Evolutionary conservation across 2,797 vertebrate species (phyloP), one percentile per base, ranked within the genome.

Genomic region (Urocyon cinereoargenteus): DNA sequence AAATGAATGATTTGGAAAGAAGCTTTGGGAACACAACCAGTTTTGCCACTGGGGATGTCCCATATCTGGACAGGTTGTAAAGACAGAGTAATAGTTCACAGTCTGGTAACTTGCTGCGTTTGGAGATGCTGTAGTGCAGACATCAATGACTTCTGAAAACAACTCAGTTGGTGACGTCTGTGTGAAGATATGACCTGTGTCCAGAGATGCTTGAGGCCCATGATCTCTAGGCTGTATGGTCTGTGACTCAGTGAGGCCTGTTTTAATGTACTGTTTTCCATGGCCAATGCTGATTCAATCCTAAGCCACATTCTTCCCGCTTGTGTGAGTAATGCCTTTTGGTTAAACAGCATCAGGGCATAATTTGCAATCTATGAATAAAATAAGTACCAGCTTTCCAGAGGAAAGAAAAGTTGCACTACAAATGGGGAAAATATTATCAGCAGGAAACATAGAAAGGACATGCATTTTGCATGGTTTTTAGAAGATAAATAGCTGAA

Each of bases 401-500:
- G 90, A 96, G 94, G 70, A 96, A 97, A 94, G 90, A 96, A 94
- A 97, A 94, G 19, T 79, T 79, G n/a, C 73, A 15, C 70, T 77
- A 82, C 92, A 87, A 97, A 89, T 49, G 34, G 62, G 31, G 88
- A 66, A 93, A 97, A 68, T 92, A 81, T 88, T 97, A 98, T 98
- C 98, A 97, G 86, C 94, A 97, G 97, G 98, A 98, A 98, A 89
- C 86, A 96, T 9, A 45, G 73, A 59, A 96, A 86, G 68, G 91
- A 90, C 85, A 89, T 78, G 51, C 21, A 68, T 93, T 96, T 95
- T 96, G 24, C 57, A 64, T 96, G 96, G 97, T 82, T 97, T 94
- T 87, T 87, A 83, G 83, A 89, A 95, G 96, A 98, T 96, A 97
- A 97, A 91, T 12, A 22, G 86, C 55, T 55, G 95, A 96, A 92